phyloP scores from a whole-genome alignment of 2,113 vertebrate species.

The Capreolus pygargus region DNA sequence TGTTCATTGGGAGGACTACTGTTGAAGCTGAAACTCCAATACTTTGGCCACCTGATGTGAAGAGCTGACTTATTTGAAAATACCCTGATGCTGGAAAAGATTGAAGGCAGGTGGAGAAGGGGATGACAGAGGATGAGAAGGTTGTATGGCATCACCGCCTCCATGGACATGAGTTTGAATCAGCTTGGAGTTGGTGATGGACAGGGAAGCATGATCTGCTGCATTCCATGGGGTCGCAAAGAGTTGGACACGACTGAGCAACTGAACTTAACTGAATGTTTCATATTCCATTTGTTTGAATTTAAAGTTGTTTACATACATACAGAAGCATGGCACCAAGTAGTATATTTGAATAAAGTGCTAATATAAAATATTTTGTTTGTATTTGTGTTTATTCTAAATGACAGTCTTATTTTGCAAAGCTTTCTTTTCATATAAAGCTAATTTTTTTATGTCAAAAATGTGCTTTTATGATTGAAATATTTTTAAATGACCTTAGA shows the following conservation, averaged over 20 bases:
- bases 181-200: background rate
- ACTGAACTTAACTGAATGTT: background rate
- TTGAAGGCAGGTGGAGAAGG: background rate
- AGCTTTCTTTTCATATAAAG: background rate
- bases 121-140: background rate
- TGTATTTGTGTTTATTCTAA: background rate
- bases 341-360: background rate
- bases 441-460: background rate
- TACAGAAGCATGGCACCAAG: background rate
- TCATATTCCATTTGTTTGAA: background rate
- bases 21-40: background rate
- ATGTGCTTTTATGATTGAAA: background rate
- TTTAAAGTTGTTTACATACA: background rate
- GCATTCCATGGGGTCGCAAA: fast-evolving
- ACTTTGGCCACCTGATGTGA: background rate
- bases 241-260: background rate
- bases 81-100: background rate
- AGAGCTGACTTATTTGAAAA: background rate
- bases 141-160: background rate
- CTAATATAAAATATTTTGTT: background rate
- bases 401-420: background rate
- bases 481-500: background rate
- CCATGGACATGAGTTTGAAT: background rate
- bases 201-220: background rate
- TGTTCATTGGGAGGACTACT: background rate